Conservation (phyloP, 2,888 invertebrate genomes). For the Drosophila anomalata region DNA sequence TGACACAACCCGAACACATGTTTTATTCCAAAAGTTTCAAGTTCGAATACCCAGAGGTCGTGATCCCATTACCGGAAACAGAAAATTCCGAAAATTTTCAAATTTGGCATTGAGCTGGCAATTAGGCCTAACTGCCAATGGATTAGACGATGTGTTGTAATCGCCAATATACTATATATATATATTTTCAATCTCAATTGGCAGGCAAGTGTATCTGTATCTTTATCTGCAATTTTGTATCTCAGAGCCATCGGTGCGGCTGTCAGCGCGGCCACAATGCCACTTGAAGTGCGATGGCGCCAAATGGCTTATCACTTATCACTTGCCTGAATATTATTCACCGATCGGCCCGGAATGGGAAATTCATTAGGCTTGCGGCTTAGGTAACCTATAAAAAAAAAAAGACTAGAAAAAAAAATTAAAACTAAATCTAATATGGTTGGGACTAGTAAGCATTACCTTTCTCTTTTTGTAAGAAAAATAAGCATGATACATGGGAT, state of each 20-base stretch:
- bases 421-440: neutral
- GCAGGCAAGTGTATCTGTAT: conserved; percentile 1
- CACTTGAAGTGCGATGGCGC: conserved; percentile 47
- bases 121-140: conserved; percentile 33
- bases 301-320: conserved; percentile 60
- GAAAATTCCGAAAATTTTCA: neutral
- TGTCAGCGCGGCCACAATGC: conserved; percentile 13
- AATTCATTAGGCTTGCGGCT: conserved; percentile 10
- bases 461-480: neutral
- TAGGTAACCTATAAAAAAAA: neutral
- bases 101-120: conserved; percentile 7
- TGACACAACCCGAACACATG: conserved; percentile 19
- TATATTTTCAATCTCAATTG: neutral
- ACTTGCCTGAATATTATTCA: conserved; percentile 29
- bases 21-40: neutral
- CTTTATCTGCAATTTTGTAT: neutral
- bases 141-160: conserved; percentile 25
- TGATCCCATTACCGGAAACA: conserved; percentile 18
- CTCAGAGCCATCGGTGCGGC: neutral
- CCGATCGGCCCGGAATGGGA: conserved; percentile 13
- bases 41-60: conserved; percentile 17
- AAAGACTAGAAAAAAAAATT: neutral
- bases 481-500: conserved; percentile 13
- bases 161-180: conserved; percentile 1
- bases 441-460: neutral